A percentile compares a stretch with the other conserved stretches of the same genome.
Conservation (phyloP, 2,113 vertebrate genomes). For the Pungitius pungitius region DNA sequence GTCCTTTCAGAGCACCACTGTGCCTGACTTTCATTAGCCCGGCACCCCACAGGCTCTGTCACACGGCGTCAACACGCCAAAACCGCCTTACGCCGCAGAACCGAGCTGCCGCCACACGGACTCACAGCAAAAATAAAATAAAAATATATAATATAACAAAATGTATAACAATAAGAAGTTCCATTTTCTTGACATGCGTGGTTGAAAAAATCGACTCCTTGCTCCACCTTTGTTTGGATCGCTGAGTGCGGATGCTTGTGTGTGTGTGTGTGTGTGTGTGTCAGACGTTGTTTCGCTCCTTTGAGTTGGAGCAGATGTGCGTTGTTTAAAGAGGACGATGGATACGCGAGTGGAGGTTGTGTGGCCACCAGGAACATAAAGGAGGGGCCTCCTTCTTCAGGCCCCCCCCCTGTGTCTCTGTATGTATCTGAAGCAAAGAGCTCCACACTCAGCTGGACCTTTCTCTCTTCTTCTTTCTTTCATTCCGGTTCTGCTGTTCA, state of each 20-base stretch:
- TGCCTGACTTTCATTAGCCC: slow-evolving; percentile 76
- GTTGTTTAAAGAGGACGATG: slow-evolving; percentile 18
- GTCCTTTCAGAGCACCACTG: slow-evolving; percentile 65
- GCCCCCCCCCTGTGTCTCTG: slow-evolving; percentile 22
- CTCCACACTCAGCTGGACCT: slow-evolving; percentile 64
- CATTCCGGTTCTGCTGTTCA: slow-evolving; percentile 64
- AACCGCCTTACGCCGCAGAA: slow-evolving; percentile 28
- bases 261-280: too few species aligned
- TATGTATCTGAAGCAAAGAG: slow-evolving; percentile 51
- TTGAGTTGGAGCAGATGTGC: too few species aligned
- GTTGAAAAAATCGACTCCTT: background rate
- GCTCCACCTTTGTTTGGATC: background rate
- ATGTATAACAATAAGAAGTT: background rate
- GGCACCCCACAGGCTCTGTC: slow-evolving; percentile 62
- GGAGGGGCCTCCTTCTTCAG: slow-evolving; percentile 11
- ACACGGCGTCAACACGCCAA: slow-evolving; percentile 62
- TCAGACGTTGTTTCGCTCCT: too few species aligned
- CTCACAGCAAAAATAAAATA: slow-evolving; percentile 19
- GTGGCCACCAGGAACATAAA: slow-evolving; percentile 36
- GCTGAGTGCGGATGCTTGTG: background rate
- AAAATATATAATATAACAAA: slow-evolving; percentile 11
- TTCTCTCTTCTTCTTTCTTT: slow-evolving; percentile 68
- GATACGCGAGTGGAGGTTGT: slow-evolving; percentile 25
- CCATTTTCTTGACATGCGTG: background rate
- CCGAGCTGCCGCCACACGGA: slow-evolving; percentile 26